Conservation (phyloP, 2,113 vertebrate species). For the Megatriorchis doriae region DNA sequence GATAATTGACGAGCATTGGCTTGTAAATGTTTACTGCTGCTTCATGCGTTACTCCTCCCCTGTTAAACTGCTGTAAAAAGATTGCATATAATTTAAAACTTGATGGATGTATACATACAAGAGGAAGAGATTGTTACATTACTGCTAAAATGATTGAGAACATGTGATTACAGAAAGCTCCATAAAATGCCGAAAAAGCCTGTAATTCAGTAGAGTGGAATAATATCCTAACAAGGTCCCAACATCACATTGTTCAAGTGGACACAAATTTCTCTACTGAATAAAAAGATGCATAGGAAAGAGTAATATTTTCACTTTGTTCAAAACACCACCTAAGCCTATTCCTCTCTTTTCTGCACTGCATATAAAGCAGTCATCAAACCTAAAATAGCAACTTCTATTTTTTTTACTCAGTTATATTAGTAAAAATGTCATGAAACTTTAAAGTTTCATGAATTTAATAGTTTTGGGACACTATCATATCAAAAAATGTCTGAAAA, state of each 20-base stretch:
- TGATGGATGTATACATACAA: not conserved
- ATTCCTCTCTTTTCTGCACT: not conserved
- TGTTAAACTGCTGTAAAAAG: constrained; percentile 22
- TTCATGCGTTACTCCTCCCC: not conserved
- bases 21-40: constrained; percentile 14
- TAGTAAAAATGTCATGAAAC: not conserved
- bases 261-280: not conserved
- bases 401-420: not conserved
- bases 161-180: not conserved
- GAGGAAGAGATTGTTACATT: not conserved
- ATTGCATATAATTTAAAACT: not conserved
- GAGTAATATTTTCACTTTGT: not conserved
- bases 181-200: not conserved
- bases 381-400: not conserved
- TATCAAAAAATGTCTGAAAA: not conserved
- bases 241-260: not conserved
- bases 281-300: not conserved
- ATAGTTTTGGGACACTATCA: not conserved
- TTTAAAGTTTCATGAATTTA: not conserved
- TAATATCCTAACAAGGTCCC: not conserved
- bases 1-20: not conserved
- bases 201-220: not conserved
- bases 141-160: not conserved
- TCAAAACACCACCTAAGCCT: not conserved
- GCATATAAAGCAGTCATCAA: not conserved